phyloP scores from a whole-genome alignment of 2,888 invertebrate species.

The Sepioteuthis lessoniana region DNA sequence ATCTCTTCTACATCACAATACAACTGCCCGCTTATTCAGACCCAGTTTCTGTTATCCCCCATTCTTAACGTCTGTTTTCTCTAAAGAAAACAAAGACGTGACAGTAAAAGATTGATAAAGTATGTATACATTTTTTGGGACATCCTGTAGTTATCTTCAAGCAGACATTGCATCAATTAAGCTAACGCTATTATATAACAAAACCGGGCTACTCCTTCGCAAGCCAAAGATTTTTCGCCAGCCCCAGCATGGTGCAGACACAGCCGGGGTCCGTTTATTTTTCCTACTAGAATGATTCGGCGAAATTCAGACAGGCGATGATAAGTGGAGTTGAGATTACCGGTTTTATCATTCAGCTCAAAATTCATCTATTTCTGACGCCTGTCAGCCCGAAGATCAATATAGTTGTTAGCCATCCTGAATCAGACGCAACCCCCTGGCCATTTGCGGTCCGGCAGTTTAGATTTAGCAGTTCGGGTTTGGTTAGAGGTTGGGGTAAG shows the following conservation, averaged over 20 bases:
- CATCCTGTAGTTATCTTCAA: neutral
- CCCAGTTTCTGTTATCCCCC: too few species aligned
- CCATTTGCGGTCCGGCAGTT: neutral
- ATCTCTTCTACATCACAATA: too few species aligned
- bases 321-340: constrained; percentile 14
- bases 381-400: neutral
- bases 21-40: too few species aligned
- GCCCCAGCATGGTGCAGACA: neutral
- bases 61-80: too few species aligned
- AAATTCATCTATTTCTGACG: constrained; percentile 33
- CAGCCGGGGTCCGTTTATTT: neutral
- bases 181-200: neutral
- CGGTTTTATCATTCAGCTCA: constrained; percentile 20
- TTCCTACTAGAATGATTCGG: neutral
- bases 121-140: too few species aligned
- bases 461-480: neutral
- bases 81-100: too few species aligned
- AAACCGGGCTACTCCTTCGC: neutral
- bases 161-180: neutral
- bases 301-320: neutral
- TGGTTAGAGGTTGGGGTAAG: neutral
- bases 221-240: neutral
- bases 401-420: neutral
- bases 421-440: neutral
- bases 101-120: too few species aligned